Evolutionary conservation across 2,888 invertebrate genomes (phyloP), one percentile per base, ranked within the genome.

Genomic region (Parelbella ahira): DNA sequence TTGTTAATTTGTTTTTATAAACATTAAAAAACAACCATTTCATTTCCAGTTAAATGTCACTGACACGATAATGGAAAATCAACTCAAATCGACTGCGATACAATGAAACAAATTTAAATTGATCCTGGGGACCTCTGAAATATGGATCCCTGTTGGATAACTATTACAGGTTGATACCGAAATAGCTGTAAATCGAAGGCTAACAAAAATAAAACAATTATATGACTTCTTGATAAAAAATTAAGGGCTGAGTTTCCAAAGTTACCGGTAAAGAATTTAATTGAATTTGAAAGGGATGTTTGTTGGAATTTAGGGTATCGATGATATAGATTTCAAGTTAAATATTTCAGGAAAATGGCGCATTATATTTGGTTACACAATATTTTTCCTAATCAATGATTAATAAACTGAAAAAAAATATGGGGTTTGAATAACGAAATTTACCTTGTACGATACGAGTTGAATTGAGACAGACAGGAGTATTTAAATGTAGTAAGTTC

Each of bases 41-140:
- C n/a, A n/a, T 59, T 62, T 52, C 48, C 61, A 65, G 63, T 54
- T 58, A 58, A 56, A 63, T 66, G 62, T 61, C 65, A 56, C 52
- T 58, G 63, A 44, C 47, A 60, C 50, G 51, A 54, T 66, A 67
- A 70, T 67, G 72, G 50, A 55, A 57, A 55, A 55, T 37, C 54
- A 55, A 53, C 56, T 44, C 50, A 45, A 36, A 49, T 57, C 68
- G 73, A 72, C 64, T 55, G 39, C 32, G 59, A 68, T 74, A 74
- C 78, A 79, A 68, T 56, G 62, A 67, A 68, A 66, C 58, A 53
- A 70, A 77, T 79, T 76, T 72, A 73, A 67, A 71, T 67, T 68
- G 66, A 67, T 67, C 62, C 69, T 58, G 43, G 63, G 54, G 51
- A 53, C 56, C 53, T 54, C 63, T 71, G 63, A 72, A 65, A 72